Evolutionary conservation across 2,797 vertebrate species (phyloP), one percentile per base, ranked within the genome.

Genomic region (Anguilla obscura): DNA sequence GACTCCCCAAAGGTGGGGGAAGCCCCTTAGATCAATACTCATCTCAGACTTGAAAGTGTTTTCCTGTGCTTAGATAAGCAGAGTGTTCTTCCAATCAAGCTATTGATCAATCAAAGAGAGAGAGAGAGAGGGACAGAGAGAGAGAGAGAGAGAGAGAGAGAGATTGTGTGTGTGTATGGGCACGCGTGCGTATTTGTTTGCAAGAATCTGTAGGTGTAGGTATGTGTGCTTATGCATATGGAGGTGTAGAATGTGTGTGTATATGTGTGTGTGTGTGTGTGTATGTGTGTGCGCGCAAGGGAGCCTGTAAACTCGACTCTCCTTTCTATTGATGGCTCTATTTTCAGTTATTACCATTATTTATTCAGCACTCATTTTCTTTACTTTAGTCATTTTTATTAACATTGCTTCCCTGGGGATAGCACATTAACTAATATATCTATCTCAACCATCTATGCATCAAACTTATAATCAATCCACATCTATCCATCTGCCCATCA

Each of bases 31-130:
- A 54, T 84, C 82, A 84, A 84, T 84, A 84, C 48, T 52, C 82
- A 84, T 84, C 50, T 8, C 4, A 21, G 21, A 52, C 24, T 16
- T 27, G 45, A 84, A 27, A 84, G 45, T 27, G 48, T 52, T 84
- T 84, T 84, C 24, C 50, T 54, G 30, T 54, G 82, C 48, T 52
- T 54, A 84, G 82, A 84, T 54, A 84, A 84, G 82, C 52, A 84
- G 40, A 24, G 6, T 24, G 79, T 6, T 48, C 76, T 24, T 82
- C 79, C 21, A 45, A 48, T 82, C 40, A 48, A 80, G 76, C 76
- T 80, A 80, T 80, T 45, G 76, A 80, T 80, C 76, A 80, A 45
- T 45, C 33, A 45, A 18, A 45, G 76, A 45, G 18, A 56, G 54
- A 56, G 54, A 56, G 54, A 56, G 54, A 56, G 54, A 56, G 54